These are phyloP conservation scores for Wasmannia auropunctata DNA, from an alignment of 1,140 invertebrate genomes.

Conservation along the genomic window DNA sequence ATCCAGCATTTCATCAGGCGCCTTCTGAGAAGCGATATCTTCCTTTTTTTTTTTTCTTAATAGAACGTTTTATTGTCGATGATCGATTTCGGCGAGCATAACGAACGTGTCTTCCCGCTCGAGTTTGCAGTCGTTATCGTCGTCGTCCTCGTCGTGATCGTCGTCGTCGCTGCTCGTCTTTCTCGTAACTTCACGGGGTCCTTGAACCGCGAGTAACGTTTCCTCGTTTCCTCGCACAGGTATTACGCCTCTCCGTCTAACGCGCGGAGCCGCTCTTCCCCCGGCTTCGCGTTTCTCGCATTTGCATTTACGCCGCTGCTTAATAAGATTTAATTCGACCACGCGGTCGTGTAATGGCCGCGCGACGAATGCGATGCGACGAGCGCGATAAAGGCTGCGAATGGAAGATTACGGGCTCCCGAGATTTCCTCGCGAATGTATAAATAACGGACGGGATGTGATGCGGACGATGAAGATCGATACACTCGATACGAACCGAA, in stretches of 20 bases:
- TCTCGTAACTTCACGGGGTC: conserved; percentile 35
- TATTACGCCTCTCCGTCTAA: conserved; percentile 38
- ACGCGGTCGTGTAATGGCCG: background rate
- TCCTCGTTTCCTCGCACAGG: conserved; percentile 28
- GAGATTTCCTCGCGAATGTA: conserved; percentile 2
- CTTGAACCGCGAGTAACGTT: conserved; percentile 48
- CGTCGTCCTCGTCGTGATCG: background rate
- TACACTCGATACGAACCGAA: background rate
- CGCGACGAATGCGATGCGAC: conserved; percentile 1
- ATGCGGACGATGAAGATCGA: conserved; percentile 15
- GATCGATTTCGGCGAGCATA: background rate
- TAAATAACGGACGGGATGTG: conserved; percentile 35
- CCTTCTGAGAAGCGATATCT: background rate
- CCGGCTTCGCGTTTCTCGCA: background rate
- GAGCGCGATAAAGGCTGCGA: background rate
- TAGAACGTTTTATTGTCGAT: background rate
- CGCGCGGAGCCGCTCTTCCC: background rate
- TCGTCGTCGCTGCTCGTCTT: background rate
- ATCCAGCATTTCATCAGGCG: background rate
- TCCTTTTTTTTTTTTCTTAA: too few relatives aligned
- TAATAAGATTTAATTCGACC: conserved; percentile 49
- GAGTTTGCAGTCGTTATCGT: background rate
- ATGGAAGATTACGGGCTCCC: conserved; percentile 1
- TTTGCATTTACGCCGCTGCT: conserved; percentile 43
- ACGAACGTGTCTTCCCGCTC: background rate